Evolutionary conservation across 2,888 invertebrate species (phyloP).

Genomic region (Clostera curtula): DNA sequence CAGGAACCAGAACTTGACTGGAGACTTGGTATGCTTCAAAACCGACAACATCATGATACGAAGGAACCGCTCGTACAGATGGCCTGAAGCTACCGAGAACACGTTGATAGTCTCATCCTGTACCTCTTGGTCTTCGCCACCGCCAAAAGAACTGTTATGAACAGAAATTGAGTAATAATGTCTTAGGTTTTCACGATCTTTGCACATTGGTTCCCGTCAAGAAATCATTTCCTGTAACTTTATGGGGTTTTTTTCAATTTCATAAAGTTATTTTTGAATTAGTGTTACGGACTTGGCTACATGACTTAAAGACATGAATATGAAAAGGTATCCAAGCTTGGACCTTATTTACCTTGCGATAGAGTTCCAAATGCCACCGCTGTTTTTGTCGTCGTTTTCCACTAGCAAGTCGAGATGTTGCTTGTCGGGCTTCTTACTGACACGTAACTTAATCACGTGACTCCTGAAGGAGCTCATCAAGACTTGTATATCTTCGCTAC

Average conservation of each 20-base stretch:
- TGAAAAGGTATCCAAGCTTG: background rate
- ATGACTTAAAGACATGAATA: too few relatives aligned
- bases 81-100: conserved; percentile 98
- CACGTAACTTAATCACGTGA: conserved; percentile 92
- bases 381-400: conserved; percentile 81
- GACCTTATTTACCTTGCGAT: conserved; percentile 85
- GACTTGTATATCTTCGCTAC: conserved; percentile 83
- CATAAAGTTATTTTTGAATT: too few relatives aligned
- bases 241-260: too few relatives aligned
- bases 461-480: conserved; percentile 89
- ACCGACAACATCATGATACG: conserved; percentile 99
- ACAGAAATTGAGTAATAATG: background rate
- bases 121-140: conserved; percentile 75
- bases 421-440: conserved; percentile 93
- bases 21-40: conserved; percentile 94
- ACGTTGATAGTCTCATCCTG: conserved; percentile 92
- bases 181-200: too few relatives aligned
- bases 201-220: too few relatives aligned
- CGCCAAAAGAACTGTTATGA: conserved; percentile 70
- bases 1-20: conserved; percentile 99
- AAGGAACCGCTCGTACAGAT: conserved; percentile 96
- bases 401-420: conserved; percentile 89
- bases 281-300: too few relatives aligned
- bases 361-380: conserved; percentile 92
- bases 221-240: too few relatives aligned